Base-by-base conservation (phyloP, 2,797 vertebrate species). In the Amniataba percoides region DNA sequence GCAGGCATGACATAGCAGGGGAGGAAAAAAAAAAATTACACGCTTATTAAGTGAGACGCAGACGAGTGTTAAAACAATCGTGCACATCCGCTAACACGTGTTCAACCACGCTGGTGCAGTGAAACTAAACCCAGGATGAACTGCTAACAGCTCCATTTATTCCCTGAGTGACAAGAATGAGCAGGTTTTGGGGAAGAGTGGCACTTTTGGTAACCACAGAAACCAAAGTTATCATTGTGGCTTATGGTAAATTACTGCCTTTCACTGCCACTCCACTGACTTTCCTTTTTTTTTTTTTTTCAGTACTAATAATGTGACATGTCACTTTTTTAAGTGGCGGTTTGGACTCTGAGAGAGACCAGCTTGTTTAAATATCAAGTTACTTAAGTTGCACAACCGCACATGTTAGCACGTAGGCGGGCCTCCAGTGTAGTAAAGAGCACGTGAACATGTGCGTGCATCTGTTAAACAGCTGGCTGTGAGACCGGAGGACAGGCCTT, bases 1-100 rank as follows among this genome's bases (percentile, higher is more conserved):
- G 36, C 75, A 78, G 42, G 77, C 82, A 52, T 42, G 86, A 77
- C 71, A 78, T 58, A 52, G 68, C 48, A 23, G 70, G 14, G 82
- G 60, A 34, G 62, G 75, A 88, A 87, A 80, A 63, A 31, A 34
- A 59, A 77, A 88, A 87, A 84, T 89, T 78, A 85, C 74, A 60
- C 81, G 19, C 65, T 48, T 18, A 60, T 74, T 84, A 88, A 79
- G 83, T 52, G 78, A 87, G 77, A 83, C 36, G 36, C 45, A 59
- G 67, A 58, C 68, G 9, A 75, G 64, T 68, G 42, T 63, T 70
- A 78, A 77, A 70, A 75, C 78, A 74, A 58, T 77, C 61, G 23
- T 68, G 62, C 66, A 82, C 82, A 82, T 83, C 77, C 82, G 86
- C 70, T 25, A 31, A 80, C 88, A 80, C 64, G 64, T 78, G 76